These are phyloP conservation scores for Ceratina australensis DNA, from an alignment of 1,140 invertebrate species.

Conservation along the genomic window DNA sequence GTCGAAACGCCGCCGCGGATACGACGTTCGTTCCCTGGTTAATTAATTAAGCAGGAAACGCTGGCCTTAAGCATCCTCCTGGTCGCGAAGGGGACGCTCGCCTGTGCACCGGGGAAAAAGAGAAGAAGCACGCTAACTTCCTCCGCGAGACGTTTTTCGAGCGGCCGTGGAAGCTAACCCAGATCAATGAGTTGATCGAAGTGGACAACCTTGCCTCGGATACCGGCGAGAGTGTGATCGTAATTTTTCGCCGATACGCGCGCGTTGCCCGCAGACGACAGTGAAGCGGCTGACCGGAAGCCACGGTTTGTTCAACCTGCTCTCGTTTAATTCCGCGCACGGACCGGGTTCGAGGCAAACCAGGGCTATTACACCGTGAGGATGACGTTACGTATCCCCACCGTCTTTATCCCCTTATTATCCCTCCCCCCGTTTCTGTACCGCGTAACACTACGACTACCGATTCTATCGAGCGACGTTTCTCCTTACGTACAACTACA, in stretches of 20 bases:
- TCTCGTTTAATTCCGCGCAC: constrained; percentile 64
- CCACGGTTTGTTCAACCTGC: constrained; percentile 62
- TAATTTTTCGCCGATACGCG: constrained; percentile 50
- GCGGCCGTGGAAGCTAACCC: not conserved
- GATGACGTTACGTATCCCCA: constrained; percentile 61
- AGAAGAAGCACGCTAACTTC: not conserved
- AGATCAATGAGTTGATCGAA: too few relatives aligned
- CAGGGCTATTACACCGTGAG: constrained; percentile 58
- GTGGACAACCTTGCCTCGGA: not conserved
- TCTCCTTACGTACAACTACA: too few relatives aligned
- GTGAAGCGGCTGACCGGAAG: constrained; percentile 49
- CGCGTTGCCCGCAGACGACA: not conserved
- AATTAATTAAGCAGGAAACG: constrained; percentile 39
- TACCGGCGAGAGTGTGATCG: constrained; percentile 27
- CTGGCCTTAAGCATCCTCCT: constrained; percentile 5
- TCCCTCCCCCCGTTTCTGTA: constrained; percentile 7
- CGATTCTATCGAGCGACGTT: too few relatives aligned
- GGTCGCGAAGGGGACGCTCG: not conserved
- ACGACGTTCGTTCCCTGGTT: not conserved
- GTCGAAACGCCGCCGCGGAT: constrained; percentile 1
- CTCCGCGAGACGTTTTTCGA: not conserved
- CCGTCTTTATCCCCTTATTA: constrained; percentile 36
- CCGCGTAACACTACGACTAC: constrained; percentile 4
- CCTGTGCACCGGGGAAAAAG: not conserved
- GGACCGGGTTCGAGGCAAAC: constrained; percentile 54